These are phyloP conservation scores for Halcyon leucocephala DNA, from an alignment of 2,797 vertebrate species.

Conservation along the genomic window DNA sequence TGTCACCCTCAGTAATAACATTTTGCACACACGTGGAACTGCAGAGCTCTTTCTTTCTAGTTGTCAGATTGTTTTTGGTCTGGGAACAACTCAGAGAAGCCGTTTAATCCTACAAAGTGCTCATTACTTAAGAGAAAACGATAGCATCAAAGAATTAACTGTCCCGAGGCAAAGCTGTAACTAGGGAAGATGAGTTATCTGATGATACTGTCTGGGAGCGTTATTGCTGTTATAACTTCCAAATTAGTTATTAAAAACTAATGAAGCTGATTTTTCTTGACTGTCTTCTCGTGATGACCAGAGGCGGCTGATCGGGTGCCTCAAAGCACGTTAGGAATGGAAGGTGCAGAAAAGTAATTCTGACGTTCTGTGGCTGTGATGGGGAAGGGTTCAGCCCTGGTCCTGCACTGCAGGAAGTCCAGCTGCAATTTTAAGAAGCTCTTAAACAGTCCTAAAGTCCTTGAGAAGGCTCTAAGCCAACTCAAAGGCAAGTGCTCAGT, in stretches of 20 bases:
- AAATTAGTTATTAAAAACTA: conserved; percentile 43
- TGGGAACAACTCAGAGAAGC: conserved; percentile 48
- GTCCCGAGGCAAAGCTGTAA: conserved; percentile 41
- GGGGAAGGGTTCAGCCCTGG: not conserved
- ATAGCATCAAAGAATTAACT: conserved; percentile 64
- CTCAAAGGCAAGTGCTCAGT: not conserved
- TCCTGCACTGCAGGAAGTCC: not conserved
- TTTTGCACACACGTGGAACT: conserved; percentile 37
- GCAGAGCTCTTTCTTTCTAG: conserved; percentile 2
- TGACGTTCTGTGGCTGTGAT: not conserved
- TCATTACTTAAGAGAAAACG: conserved; percentile 61
- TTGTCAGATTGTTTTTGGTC: conserved; percentile 56
- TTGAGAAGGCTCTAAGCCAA: not conserved
- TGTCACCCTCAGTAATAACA: conserved; percentile 31
- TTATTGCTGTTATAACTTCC: conserved; percentile 38
- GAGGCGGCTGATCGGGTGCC: not conserved
- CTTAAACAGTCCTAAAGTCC: not conserved
- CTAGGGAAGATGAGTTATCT: not conserved
- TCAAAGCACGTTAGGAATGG: not conserved
- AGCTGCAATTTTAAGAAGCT: not conserved
- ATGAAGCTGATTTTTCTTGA: not conserved
- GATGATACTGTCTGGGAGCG: conserved; percentile 1
- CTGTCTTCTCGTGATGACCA: not conserved
- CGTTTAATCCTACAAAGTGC: conserved; percentile 59
- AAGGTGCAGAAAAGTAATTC: not conserved